phyloP scores from a whole-genome alignment of 2,888 invertebrate genomes.

The Yponomeuta sedellus region DNA sequence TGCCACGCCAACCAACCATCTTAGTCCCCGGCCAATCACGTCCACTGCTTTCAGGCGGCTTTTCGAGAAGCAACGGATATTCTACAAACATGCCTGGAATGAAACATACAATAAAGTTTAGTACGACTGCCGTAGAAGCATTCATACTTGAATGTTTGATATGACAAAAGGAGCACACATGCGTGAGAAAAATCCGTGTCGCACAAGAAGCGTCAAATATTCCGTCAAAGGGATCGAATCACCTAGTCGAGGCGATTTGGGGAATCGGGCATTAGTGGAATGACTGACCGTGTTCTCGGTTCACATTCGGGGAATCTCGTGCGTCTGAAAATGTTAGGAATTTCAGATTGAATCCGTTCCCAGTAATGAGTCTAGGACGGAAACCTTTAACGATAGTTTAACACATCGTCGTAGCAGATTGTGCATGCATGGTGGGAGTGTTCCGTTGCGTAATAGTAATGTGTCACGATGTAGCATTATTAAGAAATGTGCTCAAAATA shows the following conservation, averaged over 20 bases:
- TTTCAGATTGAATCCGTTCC: conserved; percentile 41
- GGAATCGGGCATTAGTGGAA: conserved; percentile 68
- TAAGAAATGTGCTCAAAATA: background rate
- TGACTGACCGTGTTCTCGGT: conserved; percentile 65
- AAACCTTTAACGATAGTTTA: conserved; percentile 11
- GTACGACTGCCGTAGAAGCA: conserved; percentile 45
- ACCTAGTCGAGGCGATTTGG: conserved; percentile 54
- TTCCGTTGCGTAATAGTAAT: background rate
- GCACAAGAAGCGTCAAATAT: conserved; percentile 62
- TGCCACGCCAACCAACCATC: no score
- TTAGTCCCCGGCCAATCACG: no score
- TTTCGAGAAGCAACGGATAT: no score
- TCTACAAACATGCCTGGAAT: no score
- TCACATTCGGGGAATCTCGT: conserved; percentile 52
- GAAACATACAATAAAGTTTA: background rate
- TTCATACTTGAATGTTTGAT: conserved; percentile 17
- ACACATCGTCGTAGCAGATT: conserved; percentile 2
- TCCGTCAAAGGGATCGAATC: conserved; percentile 42
- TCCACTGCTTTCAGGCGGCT: no score
- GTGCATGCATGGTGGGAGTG: no score
- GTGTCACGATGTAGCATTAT: conserved; percentile 2
- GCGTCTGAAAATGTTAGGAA: conserved; percentile 51
- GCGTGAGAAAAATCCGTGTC: conserved; percentile 49
- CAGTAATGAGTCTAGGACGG: conserved; percentile 30
- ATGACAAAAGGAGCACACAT: conserved; percentile 33